Evolutionary conservation across 2,113 vertebrate genomes (phyloP), one percentile per base, ranked within the genome.

Genomic region (Chamaea fasciata): DNA sequence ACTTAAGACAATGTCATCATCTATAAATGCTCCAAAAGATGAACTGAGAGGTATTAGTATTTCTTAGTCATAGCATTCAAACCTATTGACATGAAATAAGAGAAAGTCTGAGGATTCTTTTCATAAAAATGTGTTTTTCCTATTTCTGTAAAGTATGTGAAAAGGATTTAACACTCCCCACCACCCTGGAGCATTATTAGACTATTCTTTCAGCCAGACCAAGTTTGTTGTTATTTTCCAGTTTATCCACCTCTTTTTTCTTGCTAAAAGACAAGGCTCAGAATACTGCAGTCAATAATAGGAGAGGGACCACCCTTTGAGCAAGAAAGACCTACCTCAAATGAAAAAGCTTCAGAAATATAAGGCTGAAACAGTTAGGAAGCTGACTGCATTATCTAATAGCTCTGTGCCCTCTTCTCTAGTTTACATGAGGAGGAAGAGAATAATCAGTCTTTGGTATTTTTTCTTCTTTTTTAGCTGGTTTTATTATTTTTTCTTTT

Each of bases 131-230:
- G 1, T 35, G 8, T 77, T 92, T 87, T 47, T 59, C 30, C 5
- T 52, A 20, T 46, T 52, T 49, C 44, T 41, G 4, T 59, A 26
- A 89, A 76, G 6, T 64, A 35, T 60, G 15, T 56, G 33, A 53
- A 65, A 62, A 83, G 4, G 14, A 55, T 49, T 55, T 63, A 53
- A 41, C 15, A 42, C 4, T 31, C 27, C 6, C 11, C 4, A 33
- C 1, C 2, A 5, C 4, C 3, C 6, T 3, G 1, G 31, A 77
- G 4, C 21, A 19, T 39, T 85, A 39, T 63, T 15, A 62, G 6
- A 46, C 11, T 87, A 65, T 83, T 10, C 23, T 85, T 85, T 46
- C 56, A 78, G 3, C 2, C 21, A 77, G 53, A 87, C 7, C 14
- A 62, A 37, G 9, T 71, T 78, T 79, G 14, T 27, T 92, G 7